phyloP scores from a whole-genome alignment of 1,140 invertebrate genomes.

The Oryzaephilus surinamensis region DNA sequence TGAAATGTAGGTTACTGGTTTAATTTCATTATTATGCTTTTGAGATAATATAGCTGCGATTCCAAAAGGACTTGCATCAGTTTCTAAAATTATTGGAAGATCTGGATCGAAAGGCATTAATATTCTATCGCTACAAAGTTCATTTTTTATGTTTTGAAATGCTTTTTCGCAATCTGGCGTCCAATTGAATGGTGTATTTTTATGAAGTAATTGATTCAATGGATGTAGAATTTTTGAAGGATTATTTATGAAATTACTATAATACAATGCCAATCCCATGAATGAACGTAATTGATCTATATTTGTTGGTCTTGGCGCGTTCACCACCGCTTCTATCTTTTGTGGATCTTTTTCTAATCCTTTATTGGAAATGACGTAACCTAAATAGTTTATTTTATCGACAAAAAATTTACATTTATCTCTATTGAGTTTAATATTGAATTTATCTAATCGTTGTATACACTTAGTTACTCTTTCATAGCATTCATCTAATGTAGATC shows the following conservation, averaged over 20 bases:
- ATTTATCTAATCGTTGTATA: neutral
- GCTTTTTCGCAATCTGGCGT: conserved; percentile 9
- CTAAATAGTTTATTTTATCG: conserved; percentile 17
- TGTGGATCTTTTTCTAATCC: conserved; percentile 7
- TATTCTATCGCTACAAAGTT: conserved; percentile 20
- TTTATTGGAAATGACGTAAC: conserved; percentile 16
- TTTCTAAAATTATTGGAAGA: conserved; percentile 5
- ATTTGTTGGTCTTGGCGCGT: conserved; percentile 20
- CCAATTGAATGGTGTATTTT: conserved; percentile 15
- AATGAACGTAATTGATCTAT: conserved; percentile 23
- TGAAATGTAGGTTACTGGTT: conserved; percentile 18
- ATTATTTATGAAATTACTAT: conserved; percentile 24
- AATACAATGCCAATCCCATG: conserved; percentile 32
- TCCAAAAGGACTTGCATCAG: conserved; percentile 3
- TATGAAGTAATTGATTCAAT: conserved; percentile 7
- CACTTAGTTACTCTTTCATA: neutral
- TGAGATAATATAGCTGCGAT: neutral
- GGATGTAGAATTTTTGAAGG: conserved; percentile 1
- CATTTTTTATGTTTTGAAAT: conserved; percentile 20
- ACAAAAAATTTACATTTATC: conserved; percentile 12
- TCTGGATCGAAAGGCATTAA: conserved; percentile 16
- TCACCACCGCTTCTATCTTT: conserved; percentile 23
- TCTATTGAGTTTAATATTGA: conserved; percentile 11
- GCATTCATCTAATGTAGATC: conserved; percentile 5
- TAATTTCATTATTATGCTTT: conserved; percentile 2